Evolutionary conservation across 2,888 invertebrate genomes (phyloP).

Genomic region (Melanchra persicariae): DNA sequence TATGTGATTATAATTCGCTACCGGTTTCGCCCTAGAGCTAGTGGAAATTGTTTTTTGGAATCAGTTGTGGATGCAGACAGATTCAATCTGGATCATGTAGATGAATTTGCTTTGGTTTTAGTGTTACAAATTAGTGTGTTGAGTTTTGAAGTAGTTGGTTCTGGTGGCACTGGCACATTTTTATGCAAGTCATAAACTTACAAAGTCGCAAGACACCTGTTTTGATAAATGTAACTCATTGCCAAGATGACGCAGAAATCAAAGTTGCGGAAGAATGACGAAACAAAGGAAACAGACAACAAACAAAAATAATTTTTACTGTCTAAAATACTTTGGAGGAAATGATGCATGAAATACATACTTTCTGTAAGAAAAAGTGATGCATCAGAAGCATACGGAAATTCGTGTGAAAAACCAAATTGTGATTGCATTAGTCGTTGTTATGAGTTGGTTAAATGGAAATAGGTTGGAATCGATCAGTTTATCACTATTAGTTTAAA

Average conservation of each 20-base stretch:
- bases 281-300: not conserved
- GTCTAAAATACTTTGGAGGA: not conserved
- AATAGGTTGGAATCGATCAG: constrained; percentile 7
- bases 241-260: not conserved
- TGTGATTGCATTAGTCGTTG: not conserved
- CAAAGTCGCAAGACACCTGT: not conserved
- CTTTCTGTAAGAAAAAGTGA: not conserved
- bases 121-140: not conserved
- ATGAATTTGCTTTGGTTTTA: constrained; percentile 1
- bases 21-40: constrained; percentile 65
- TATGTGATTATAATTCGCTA: constrained; percentile 73
- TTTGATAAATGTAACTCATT: not conserved
- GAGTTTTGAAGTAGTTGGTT: constrained; percentile 1
- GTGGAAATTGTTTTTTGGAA: constrained; percentile 59
- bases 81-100: constrained; percentile 44
- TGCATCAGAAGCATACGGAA: not conserved
- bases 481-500: not conserved
- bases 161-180: not conserved
- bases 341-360: not conserved
- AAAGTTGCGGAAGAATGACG: not conserved
- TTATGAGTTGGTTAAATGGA: not conserved
- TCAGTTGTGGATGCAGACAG: constrained; percentile 34
- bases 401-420: not conserved
- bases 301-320: not conserved
- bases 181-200: not conserved